These are phyloP conservation scores for Oryctolagus cuniculus DNA, from an alignment of 2,113 vertebrate genomes.

Conservation along the genomic window DNA sequence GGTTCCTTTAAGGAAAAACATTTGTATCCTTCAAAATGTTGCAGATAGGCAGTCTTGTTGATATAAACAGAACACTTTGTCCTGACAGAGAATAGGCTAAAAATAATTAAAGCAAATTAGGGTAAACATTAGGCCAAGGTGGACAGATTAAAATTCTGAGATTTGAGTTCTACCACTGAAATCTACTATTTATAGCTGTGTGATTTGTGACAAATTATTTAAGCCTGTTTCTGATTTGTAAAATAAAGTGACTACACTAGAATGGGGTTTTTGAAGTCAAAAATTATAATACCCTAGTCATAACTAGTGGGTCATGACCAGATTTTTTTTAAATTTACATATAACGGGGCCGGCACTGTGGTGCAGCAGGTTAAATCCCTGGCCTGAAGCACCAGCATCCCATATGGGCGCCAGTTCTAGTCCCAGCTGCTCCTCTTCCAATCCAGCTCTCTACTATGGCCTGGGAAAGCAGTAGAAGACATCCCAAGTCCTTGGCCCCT, in stretches of 20 bases:
- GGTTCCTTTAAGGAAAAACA: slow-evolving; percentile 61
- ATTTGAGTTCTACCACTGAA: slow-evolving; percentile 17
- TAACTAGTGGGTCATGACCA: background rate
- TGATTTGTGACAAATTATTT: background rate
- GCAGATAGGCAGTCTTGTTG: background rate
- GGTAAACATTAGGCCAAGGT: background rate
- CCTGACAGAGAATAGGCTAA: slow-evolving; percentile 2
- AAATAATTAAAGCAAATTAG: background rate
- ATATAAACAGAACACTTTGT: background rate
- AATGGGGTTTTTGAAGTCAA: background rate
- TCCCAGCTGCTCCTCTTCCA: too few relatives aligned
- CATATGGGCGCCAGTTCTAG: too few relatives aligned
- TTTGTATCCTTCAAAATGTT: slow-evolving; percentile 39
- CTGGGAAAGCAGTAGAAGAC: too few relatives aligned
- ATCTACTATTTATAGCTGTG: background rate
- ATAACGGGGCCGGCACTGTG: background rate
- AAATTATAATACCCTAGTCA: background rate
- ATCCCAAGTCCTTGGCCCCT: too few relatives aligned
- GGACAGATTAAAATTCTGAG: background rate
- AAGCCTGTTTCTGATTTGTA: background rate
- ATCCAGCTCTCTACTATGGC: too few relatives aligned
- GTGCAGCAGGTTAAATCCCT: too few relatives aligned
- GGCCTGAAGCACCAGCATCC: too few relatives aligned
- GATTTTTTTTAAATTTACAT: background rate
- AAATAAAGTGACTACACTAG: background rate